Percentiles rank a stretch among this genome's conserved stretches.
Conservation (phyloP, 2,888 invertebrate species). For the Chrysolina oricalcia region DNA sequence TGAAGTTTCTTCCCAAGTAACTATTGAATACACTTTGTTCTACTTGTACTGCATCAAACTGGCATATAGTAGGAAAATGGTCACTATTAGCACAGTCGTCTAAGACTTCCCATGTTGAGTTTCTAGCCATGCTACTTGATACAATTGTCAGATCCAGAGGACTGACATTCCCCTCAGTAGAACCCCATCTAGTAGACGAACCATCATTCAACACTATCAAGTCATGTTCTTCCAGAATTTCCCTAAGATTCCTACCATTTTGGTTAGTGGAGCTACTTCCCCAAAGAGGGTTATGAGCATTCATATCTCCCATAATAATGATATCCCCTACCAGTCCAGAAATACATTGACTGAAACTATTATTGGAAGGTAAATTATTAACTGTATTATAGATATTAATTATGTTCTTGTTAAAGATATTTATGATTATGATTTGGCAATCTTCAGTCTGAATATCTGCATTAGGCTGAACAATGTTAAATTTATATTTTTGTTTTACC, state of each 20-base stretch:
- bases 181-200: not conserved
- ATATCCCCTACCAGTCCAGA: not conserved
- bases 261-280: not conserved
- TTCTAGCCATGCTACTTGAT: too few species aligned
- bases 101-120: too few species aligned
- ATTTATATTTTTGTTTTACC: slow-evolving; percentile 28
- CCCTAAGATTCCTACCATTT: not conserved
- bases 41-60: too few species aligned
- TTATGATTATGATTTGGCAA: not conserved
- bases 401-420: not conserved
- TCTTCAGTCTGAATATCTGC: not conserved
- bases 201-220: not conserved
- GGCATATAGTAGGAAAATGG: too few species aligned
- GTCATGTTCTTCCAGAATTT: not conserved
- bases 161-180: too few species aligned
- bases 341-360: not conserved
- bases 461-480: not conserved
- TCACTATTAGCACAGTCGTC: too few species aligned
- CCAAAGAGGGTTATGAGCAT: slow-evolving; percentile 13
- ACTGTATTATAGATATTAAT: not conserved
- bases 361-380: slow-evolving; percentile 10
- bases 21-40: too few species aligned
- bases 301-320: slow-evolving; percentile 16
- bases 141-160: too few species aligned
- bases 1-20: too few species aligned